Base-by-base conservation (phyloP, 1,140 invertebrate genomes). In the Nebria ingens region DNA sequence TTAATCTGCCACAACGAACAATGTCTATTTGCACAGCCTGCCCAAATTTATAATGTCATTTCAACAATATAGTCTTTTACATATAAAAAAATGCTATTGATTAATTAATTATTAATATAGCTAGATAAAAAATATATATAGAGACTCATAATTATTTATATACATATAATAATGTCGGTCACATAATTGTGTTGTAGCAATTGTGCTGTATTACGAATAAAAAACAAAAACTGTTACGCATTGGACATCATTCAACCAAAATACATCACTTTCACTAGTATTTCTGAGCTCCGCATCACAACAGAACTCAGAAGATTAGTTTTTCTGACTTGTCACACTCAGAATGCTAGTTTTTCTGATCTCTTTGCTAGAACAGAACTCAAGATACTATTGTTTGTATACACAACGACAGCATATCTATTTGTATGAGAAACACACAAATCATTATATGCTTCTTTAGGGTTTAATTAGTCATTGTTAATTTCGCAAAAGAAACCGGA, bases 171-270 rank as follows among this genome's bases (percentile, higher is more conserved):
- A n/a, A 17, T 45, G 40, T 45, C 40, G 17, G 17, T 45, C 40
- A 45, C 40, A 45, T 45, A 17, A 45, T 45, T 45, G 40, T 45
- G 40, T 45, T 45, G 40, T 45, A 45, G 40, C 40, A 45, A 45
- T 45, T 45, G 40, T 45, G 40, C 9, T 45, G 40, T 45, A 45
- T 12, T 45, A 17, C 6, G n/a, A 45, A 45, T 45, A 45, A n/a
- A n/a, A n/a, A n/a, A n/a, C n/a, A n/a, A n/a, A n/a, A 45, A 45
- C 40, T 45, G 40, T 45, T 45, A 45, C 40, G 40, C 9, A 45
- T 17, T 45, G 15, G 17, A 34, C 25, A 29, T 29, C 4, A 29
- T 29, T 29, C 25, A 29, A 29, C 13, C 25, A 29, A 13, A 29
- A 29, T 6, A 29, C 4, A 29, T 4, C 25, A 29, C 13, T 29